Evolutionary conservation across 2,888 invertebrate genomes (phyloP).

Genomic region (Caenorhabditis plicata): DNA sequence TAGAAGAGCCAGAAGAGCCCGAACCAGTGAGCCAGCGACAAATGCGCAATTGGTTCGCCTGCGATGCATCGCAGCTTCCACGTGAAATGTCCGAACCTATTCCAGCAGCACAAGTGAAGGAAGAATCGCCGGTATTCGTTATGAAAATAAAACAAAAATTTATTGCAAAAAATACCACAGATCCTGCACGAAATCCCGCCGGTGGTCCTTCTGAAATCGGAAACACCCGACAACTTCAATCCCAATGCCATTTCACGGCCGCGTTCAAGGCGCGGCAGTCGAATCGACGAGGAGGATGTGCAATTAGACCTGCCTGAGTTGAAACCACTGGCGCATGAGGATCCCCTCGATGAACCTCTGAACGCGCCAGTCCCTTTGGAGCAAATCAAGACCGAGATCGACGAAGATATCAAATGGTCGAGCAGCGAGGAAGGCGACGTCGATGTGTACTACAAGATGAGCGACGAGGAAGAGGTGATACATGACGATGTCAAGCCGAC

Average conservation of each 20-base stretch:
- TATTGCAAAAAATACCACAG: not conserved
- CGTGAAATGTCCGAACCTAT: conserved; percentile 36
- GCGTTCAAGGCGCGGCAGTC: conserved; percentile 56
- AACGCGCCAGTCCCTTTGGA: conserved; percentile 33
- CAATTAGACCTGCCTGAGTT: conserved; percentile 41
- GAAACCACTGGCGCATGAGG: conserved; percentile 24
- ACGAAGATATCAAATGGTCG: conserved; percentile 42
- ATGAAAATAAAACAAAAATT: not conserved
- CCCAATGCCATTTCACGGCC: conserved; percentile 45
- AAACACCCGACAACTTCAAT: conserved; percentile 22
- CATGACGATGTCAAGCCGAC: conserved; percentile 22
- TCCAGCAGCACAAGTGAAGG: conserved; percentile 5
- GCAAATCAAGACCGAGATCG: conserved; percentile 15
- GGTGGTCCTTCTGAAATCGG: conserved; percentile 21
- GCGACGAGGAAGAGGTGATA: conserved; percentile 48
- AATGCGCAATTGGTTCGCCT: conserved; percentile 57
- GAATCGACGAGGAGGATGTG: conserved; percentile 47
- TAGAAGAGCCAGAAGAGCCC: too few relatives aligned
- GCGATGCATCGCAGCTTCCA: conserved; percentile 60
- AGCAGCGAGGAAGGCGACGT: conserved; percentile 48
- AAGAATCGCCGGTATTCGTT: conserved; percentile 26
- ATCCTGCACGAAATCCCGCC: conserved; percentile 13
- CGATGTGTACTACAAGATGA: conserved; percentile 52
- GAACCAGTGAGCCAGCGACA: conserved; percentile 38
- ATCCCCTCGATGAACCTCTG: conserved; percentile 25